Base-by-base conservation (phyloP, 2,888 invertebrate genomes). In the Tryphoninae sp. region DNA sequence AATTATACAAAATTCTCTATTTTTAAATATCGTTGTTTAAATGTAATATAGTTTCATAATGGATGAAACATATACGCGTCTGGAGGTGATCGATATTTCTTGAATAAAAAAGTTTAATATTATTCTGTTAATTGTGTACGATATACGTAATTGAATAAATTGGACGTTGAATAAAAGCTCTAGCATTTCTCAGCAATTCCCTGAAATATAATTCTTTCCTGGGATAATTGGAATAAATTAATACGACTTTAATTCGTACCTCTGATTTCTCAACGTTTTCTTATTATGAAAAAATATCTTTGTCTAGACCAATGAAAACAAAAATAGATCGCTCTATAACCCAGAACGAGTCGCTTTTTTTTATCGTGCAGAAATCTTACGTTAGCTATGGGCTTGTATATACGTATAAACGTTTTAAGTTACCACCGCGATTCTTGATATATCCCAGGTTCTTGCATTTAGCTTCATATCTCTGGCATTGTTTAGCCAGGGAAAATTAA, bases 401-500 rank as follows among this genome's bases (percentile, higher is more conserved):
- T 91, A 90, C 0, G 33, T 33, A 33, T 33, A 33, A 0, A 6
- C 1, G 33, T 33, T 33, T 33, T 6, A 33, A 33, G 33, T 33
- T 33, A 33, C 33, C 33, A 33, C 33, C 6, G 33, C 33, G 33
- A 33, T 6, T 33, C 33, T 33, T 33, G 33, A 33, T 33, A 33
- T 33, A 33, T 33, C 6, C 11, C 33, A 19, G 13, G 19, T 16
- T 33, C 19, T 51, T 33, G 16, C 26, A 62, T 64, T 73, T 73
- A 45, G 11, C 58, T 45, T 51, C 49, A 51, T 64, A 72, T 76
- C 82, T 64, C 67, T 51, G 91, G 92, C 92, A 92, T 93, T 93
- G 93, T 93, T 93, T 92, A 92, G 92, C 92, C 90, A 75, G 89
- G 89, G 92, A 91, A 92, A 93, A 93, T 93, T 93, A 93, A 93